phyloP scores from a whole-genome alignment of 2,113 vertebrate genomes.

The Poicephalus meyeri region DNA sequence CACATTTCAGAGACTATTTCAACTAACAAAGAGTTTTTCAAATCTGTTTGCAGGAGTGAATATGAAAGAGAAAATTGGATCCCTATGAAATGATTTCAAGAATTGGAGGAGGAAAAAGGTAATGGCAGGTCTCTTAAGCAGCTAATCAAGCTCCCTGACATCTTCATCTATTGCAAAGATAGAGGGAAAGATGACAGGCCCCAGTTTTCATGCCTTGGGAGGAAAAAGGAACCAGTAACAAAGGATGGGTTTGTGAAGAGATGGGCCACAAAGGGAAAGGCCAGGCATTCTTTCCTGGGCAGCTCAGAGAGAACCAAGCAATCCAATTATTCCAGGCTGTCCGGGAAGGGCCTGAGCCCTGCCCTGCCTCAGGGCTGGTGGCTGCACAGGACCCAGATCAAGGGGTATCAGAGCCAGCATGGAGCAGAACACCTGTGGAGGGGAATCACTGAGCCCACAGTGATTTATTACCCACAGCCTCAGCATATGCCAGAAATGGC shows the following conservation, averaged over 20 bases:
- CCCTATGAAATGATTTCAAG: slow-evolving; percentile 40
- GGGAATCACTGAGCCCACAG: slow-evolving; percentile 47
- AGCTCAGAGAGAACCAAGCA: background rate
- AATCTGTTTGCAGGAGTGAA: slow-evolving; percentile 55
- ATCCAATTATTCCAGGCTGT: background rate
- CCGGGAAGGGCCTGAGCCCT: background rate
- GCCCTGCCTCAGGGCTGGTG: accelerated
- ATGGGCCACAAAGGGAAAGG: background rate
- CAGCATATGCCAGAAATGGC: slow-evolving; percentile 53
- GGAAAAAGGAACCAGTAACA: background rate
- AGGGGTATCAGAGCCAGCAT: slow-evolving; percentile 70
- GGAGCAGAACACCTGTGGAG: slow-evolving; percentile 65
- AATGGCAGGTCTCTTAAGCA: slow-evolving; percentile 38
- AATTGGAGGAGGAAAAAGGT: slow-evolving; percentile 41
- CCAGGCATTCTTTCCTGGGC: background rate
- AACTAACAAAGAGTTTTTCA: slow-evolving; percentile 49
- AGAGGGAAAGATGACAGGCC: background rate
- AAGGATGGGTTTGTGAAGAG: background rate
- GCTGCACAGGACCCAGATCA: background rate
- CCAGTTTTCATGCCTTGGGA: background rate
- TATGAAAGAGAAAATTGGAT: slow-evolving; percentile 37
- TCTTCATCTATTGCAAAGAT: slow-evolving; percentile 43
- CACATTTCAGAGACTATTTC: slow-evolving; percentile 57
- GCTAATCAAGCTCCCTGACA: slow-evolving; percentile 10
- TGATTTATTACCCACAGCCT: slow-evolving; percentile 72